These are phyloP conservation scores for Brachypterus glaber DNA, from an alignment of 2,888 invertebrate species.

Conservation along the genomic window DNA sequence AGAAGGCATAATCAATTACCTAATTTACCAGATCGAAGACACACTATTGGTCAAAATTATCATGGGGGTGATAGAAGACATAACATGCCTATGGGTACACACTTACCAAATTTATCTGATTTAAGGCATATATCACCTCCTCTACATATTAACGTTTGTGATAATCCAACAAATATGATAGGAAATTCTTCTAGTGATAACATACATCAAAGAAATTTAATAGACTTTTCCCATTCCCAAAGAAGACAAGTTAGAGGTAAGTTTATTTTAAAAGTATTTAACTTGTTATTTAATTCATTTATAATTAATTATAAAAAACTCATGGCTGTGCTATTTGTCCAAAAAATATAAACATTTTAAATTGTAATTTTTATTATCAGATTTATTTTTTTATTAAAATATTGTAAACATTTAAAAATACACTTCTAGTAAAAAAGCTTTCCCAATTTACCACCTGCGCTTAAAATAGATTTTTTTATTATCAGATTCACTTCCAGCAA, in stretches of 20 bases:
- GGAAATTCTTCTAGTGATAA: constrained; percentile 29
- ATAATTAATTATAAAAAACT: no score
- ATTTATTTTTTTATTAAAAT: no score
- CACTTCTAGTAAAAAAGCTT: no score
- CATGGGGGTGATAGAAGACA: constrained; percentile 31
- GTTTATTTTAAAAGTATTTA: no score
- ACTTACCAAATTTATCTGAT: constrained; percentile 26
- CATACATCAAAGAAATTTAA: constrained; percentile 32
- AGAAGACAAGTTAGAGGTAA: constrained; percentile 39
- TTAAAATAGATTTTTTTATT: no score
- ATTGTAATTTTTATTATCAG: constrained; percentile 2
- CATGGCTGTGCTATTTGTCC: no score
- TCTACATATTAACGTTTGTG: constrained; percentile 47
- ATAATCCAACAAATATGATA: constrained; percentile 32
- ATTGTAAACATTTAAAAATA: no score
- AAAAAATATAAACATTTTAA: no score
- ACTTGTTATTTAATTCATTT: no score
- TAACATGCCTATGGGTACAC: no score
- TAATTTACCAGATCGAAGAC: constrained; percentile 23
- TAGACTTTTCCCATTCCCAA: constrained; percentile 36
- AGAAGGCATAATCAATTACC: constrained; percentile 29
- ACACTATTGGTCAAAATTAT: constrained; percentile 24
- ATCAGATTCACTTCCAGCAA: no score
- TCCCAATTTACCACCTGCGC: no score
- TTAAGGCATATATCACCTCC: constrained; percentile 45